Base-by-base conservation (phyloP, 2,888 invertebrate genomes). In the Drosophila pullipes region DNA sequence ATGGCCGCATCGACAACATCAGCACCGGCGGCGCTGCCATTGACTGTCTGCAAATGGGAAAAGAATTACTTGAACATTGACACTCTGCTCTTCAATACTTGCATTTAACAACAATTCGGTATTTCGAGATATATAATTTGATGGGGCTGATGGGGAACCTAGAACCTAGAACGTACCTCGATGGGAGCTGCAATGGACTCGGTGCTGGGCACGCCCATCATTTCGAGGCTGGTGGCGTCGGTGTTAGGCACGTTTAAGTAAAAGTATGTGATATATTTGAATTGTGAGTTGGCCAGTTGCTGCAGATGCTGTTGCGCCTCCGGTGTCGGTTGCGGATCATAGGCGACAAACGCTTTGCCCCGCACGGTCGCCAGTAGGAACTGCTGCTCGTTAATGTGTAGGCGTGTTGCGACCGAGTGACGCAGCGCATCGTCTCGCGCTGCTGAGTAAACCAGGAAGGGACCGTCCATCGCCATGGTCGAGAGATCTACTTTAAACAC, bases 191-290 rank as follows among this genome's bases (percentile, higher is more conserved):
- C 72, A 25, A 81, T 75, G 11, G 69, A 62, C 59, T 92, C 92
- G 33, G 82, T 83, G 39, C 94, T 91, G n/a, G 95, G 95, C 82
- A 96, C 93, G 37, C 92, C 91, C 59, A 92, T 69, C 39, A 92
- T 81, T 61, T 93, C 92, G 37, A 92, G 92, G 85, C 93, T 94
- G 94, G 95, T 95, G 92, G 94, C 94, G 90, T 95, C 95, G 25
- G 94, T 94, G 76, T 95, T 95, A 16, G 96, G 96, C 73, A 96
- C 94, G 77, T 94, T 93, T 60, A 96, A 92, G 85, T 94, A 94
- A 65, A 96, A 91, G 76, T 95, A 94, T 74, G 96, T 95, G 53
- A 96, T 94, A 88, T 95, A 94, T 78, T 95, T 94, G 84, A 95
- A 95, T 68, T 95, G 94, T 74, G 85, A 78, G 63, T 76, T 86